Conservation (phyloP, 2,888 invertebrate genomes). For the Ormia ochracea region DNA sequence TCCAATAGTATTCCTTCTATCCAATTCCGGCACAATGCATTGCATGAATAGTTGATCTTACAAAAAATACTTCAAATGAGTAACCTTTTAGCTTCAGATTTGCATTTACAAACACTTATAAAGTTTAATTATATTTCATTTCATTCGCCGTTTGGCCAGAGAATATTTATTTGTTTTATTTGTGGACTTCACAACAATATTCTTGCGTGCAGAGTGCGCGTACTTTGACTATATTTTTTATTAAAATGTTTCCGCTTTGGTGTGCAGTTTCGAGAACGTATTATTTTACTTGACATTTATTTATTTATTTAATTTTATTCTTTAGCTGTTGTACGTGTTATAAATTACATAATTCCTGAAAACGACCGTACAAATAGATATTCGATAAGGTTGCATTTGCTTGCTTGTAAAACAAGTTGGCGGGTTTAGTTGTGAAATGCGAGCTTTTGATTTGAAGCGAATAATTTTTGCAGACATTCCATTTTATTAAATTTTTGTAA, state of each 20-base stretch:
- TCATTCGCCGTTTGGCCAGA: no score
- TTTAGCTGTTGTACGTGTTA: neutral
- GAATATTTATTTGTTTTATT: neutral
- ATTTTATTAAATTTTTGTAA: no score
- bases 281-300: slow-evolving; percentile 33
- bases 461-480: no score
- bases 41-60: no score
- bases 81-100: no score
- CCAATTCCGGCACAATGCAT: no score
- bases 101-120: no score
- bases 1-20: no score
- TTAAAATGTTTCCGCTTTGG: slow-evolving; percentile 41
- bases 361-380: neutral
- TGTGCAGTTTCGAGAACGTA: slow-evolving; percentile 23
- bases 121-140: no score
- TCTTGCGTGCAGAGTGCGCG: neutral
- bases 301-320: neutral
- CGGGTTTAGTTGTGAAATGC: neutral
- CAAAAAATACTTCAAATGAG: no score
- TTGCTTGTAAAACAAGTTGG: neutral
- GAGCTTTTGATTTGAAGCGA: neutral
- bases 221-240: slow-evolving; percentile 17
- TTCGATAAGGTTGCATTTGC: neutral
- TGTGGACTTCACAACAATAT: neutral
- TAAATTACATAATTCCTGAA: neutral